phyloP scores from a whole-genome alignment of 2,113 vertebrate genomes.

The Stigmatopora argus region DNA sequence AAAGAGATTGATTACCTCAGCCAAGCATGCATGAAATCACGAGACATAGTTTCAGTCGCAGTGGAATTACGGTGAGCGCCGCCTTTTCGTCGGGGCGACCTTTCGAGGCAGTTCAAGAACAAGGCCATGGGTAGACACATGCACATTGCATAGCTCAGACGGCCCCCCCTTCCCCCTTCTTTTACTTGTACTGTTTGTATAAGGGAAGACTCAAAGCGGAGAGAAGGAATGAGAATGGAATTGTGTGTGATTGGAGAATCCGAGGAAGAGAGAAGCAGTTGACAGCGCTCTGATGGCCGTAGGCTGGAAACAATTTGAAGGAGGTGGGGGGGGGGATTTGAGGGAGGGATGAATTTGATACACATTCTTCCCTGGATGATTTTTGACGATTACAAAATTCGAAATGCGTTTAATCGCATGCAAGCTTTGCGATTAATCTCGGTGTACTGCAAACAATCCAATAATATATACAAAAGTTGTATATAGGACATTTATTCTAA shows the following conservation, averaged over 20 bases:
- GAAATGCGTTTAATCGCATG: no score
- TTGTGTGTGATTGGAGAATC: conserved; percentile 19
- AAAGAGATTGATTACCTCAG: conserved; percentile 55
- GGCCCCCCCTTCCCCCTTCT: conserved; percentile 22
- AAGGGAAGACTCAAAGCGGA: conserved; percentile 37
- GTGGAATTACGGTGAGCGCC: conserved; percentile 43
- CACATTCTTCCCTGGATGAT: conserved; percentile 50
- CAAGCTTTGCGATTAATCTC: no score
- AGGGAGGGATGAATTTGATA: conserved; percentile 45
- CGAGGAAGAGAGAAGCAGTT: conserved; percentile 27
- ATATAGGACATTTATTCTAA: no score
- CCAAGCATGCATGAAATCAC: conserved; percentile 56
- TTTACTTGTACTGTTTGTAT: conserved; percentile 38
- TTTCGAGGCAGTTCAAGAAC: conserved; percentile 37
- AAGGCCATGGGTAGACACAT: conserved; percentile 16
- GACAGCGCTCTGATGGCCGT: conserved; percentile 58
- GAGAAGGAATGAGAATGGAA: conserved; percentile 7
- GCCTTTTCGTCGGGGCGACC: conserved; percentile 33
- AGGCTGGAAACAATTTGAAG: conserved; percentile 65
- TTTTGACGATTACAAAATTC: no score
- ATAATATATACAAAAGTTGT: no score
- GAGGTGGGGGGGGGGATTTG: neutral
- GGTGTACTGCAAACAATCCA: no score
- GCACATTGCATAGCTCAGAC: conserved; percentile 22
- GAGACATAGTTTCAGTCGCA: conserved; percentile 43